Base-by-base conservation (phyloP, 2,888 invertebrate species). In the Pyralis farinalis region DNA sequence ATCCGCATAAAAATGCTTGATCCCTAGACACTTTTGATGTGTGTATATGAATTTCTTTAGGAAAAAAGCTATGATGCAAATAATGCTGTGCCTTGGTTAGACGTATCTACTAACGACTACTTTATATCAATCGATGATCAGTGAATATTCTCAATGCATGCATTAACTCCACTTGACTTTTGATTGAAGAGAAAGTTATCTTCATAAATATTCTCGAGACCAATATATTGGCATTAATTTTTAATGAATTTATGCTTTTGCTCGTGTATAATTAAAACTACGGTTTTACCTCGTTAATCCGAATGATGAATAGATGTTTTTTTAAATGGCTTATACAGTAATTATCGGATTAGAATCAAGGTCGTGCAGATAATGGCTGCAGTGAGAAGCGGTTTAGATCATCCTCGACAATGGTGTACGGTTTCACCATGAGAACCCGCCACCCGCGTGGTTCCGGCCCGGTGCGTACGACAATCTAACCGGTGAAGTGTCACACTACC, bases 371-470 rank as follows among this genome's bases (percentile, higher is more conserved):
- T 37, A 37, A 37, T 30, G 12, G 37, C 12, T 21, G 40, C 42
- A 47, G 39, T 33, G 44, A 46, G 40, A 50, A 38, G 44, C 51
- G 44, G 46, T 50, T 41, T 31, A 43, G 46, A 53, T 51, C 49
- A 52, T 51, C 55, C 49, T 58, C 53, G 53, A 54, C 64, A 66
- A 59, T 53, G 58, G 65, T 77, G 57, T 78, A 74, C 66, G 52
- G 66, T 80, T 76, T 70, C 78, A 71, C 59, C 63, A 56, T 81
- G 80, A 69, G 80, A 81, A 77, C 71, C 51, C 48, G 51, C 58
- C 49, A 53, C 45, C 40, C 47, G 38, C 8, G 7, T 16, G 45
- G 63, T 72, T 72, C 68, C 69, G 66, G 68, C 67, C 55, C 65
- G 70, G 51, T 56, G 60, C 51, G 40, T 55, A 44, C 50, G 25